Conservation (phyloP, 2,797 vertebrate genomes). For the Clamator glandarius region DNA sequence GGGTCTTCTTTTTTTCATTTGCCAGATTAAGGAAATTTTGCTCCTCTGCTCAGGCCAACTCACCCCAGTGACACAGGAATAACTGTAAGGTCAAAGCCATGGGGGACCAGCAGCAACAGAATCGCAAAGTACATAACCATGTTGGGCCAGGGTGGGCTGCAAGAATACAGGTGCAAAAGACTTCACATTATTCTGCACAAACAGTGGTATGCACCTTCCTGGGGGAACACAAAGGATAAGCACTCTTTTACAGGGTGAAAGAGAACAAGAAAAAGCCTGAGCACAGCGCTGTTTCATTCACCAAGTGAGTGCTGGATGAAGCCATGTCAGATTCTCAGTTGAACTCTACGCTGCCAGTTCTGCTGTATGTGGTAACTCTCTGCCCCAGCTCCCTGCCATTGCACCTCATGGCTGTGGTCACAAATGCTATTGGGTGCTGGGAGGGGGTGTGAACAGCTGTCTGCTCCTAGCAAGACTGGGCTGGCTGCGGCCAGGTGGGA, state of each 20-base stretch:
- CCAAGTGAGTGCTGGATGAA: background rate
- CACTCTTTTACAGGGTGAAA: background rate
- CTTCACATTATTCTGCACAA: background rate
- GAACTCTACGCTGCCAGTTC: background rate
- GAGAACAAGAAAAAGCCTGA: background rate
- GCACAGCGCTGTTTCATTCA: background rate
- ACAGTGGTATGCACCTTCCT: background rate
- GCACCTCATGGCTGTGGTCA: rapidly evolving
- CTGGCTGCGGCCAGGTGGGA: background rate
- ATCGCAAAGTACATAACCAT: background rate
- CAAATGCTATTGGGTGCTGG: background rate
- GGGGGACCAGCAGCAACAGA: background rate
- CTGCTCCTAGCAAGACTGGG: background rate
- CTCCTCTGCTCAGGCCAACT: background rate
- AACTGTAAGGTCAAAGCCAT: background rate
- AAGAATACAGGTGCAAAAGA: background rate
- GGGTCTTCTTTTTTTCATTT: background rate
- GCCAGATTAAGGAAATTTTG: background rate
- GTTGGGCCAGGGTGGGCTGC: background rate
- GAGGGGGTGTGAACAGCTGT: background rate
- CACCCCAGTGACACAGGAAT: background rate
- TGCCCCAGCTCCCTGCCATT: background rate
- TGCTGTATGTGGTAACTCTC: background rate
- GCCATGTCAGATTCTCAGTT: background rate
- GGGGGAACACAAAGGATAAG: background rate